Conservation (phyloP, 2,113 vertebrate species). For the Eidolon helvum region DNA sequence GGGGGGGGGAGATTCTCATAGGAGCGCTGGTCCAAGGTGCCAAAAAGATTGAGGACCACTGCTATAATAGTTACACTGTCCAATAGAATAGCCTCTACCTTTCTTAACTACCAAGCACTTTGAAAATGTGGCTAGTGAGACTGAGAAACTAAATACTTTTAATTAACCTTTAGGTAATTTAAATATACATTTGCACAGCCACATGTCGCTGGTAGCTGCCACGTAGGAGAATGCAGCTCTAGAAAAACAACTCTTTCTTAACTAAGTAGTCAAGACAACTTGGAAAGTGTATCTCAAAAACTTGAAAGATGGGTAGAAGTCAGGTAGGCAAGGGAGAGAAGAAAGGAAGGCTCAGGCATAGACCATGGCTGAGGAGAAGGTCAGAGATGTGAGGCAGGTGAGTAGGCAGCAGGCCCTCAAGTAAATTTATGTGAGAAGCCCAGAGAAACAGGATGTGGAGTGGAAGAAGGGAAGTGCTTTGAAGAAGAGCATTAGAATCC, state of each 20-base stretch:
- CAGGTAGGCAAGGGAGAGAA: not conserved
- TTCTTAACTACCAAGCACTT: not conserved
- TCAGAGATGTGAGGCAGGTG: slow-evolving; percentile 15
- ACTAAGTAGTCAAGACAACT: not conserved
- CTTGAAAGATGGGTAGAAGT: not conserved
- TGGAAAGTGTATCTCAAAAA: not conserved
- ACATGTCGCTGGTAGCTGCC: not conserved
- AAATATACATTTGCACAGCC: not conserved
- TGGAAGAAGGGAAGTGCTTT: slow-evolving; percentile 43
- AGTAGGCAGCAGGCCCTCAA: not conserved
- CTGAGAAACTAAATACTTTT: not conserved
- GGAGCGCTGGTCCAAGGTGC: too few species aligned
- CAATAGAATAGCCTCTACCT: not conserved
- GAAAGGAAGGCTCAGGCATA: not conserved
- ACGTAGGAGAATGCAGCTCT: not conserved
- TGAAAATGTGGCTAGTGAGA: not conserved
- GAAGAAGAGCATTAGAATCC: slow-evolving; percentile 53
- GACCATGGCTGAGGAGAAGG: not conserved
- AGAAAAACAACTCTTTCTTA: not conserved
- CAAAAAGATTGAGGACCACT: too few species aligned
- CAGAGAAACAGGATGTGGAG: slow-evolving; percentile 48
- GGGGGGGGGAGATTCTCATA: too few species aligned
- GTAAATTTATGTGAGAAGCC: slow-evolving; percentile 44
- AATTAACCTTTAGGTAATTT: not conserved
- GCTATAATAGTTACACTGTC: not conserved